A percentile compares a stretch with the other conserved stretches of the same genome.
Conservation (phyloP, 2,113 vertebrate species). For the Pyxicephalus adspersus region DNA sequence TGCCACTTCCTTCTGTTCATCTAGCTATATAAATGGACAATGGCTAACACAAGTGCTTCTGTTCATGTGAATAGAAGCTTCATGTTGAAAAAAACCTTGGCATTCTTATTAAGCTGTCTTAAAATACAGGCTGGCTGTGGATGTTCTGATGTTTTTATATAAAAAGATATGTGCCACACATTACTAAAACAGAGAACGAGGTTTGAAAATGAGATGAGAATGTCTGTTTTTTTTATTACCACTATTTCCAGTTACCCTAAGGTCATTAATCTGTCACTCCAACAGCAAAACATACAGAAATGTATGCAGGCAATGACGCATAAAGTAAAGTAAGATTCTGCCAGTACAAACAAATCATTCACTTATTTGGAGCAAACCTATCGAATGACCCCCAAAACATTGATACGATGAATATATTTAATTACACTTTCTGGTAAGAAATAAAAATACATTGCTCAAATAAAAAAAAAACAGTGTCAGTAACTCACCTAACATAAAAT, state of each 20-base stretch:
- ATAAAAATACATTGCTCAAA: slow-evolving; percentile 18
- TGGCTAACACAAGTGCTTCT: too few species aligned
- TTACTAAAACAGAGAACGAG: not conserved
- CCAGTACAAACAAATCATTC: slow-evolving; percentile 36
- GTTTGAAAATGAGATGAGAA: not conserved
- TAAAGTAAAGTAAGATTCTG: slow-evolving; percentile 15
- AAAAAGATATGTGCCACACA: not conserved
- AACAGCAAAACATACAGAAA: slow-evolving; percentile 14
- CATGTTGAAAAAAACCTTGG: too few species aligned
- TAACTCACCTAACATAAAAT: slow-evolving; percentile 41
- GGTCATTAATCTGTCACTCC: slow-evolving; percentile 17
- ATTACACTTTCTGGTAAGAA: slow-evolving; percentile 39
- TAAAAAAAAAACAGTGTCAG: slow-evolving; percentile 36
- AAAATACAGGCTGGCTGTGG: not conserved
- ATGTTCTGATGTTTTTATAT: not conserved
- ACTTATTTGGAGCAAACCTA: slow-evolving; percentile 16
- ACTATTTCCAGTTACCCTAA: not conserved
- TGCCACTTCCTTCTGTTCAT: too few species aligned
- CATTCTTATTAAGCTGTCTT: not conserved
- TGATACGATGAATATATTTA: slow-evolving; percentile 8
- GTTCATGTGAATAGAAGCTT: too few species aligned
- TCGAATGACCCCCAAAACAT: slow-evolving; percentile 8
- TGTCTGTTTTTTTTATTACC: not conserved
- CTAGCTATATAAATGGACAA: too few species aligned
- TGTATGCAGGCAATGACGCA: slow-evolving; percentile 7